phyloP scores from a whole-genome alignment of 2,113 vertebrate species.

The Damaliscus lunatus region DNA sequence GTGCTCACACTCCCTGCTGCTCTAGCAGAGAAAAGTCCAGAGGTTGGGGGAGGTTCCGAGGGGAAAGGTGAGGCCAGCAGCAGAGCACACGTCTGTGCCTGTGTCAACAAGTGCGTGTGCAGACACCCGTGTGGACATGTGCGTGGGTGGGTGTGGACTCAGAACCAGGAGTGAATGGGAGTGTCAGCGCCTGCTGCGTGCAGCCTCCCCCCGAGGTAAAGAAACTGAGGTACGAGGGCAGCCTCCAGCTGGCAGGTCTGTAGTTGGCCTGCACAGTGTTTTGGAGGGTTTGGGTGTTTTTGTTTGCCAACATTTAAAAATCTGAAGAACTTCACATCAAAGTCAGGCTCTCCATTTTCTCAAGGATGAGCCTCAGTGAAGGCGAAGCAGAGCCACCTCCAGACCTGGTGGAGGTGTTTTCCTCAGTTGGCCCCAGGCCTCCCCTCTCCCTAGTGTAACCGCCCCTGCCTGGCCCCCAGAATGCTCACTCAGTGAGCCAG shows the following conservation, averaged over 20 bases:
- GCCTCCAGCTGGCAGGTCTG: background rate
- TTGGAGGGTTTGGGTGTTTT: background rate
- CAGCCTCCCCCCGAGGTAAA: no score
- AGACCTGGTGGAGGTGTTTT: fast-evolving
- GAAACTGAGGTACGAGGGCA: background rate
- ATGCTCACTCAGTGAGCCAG: background rate
- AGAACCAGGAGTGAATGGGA: background rate
- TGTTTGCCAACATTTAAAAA: background rate
- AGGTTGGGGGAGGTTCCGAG: background rate
- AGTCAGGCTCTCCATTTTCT: background rate
- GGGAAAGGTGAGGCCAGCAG: background rate
- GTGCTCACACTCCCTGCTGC: background rate
- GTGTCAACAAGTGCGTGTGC: fast-evolving
- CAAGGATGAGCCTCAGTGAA: background rate
- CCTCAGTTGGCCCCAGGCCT: background rate
- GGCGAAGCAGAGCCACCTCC: background rate
- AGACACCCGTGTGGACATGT: fast-evolving
- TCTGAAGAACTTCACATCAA: background rate
- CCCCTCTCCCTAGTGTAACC: background rate
- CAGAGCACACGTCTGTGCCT: fast-evolving
- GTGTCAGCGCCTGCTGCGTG: fast-evolving
- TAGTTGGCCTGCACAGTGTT: background rate
- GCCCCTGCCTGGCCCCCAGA: background rate
- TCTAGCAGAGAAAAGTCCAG: background rate
- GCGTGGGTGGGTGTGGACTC: fast-evolving